Evolutionary conservation across 2,888 invertebrate genomes (phyloP).

Genomic region (Drosophila melanosoma): DNA sequence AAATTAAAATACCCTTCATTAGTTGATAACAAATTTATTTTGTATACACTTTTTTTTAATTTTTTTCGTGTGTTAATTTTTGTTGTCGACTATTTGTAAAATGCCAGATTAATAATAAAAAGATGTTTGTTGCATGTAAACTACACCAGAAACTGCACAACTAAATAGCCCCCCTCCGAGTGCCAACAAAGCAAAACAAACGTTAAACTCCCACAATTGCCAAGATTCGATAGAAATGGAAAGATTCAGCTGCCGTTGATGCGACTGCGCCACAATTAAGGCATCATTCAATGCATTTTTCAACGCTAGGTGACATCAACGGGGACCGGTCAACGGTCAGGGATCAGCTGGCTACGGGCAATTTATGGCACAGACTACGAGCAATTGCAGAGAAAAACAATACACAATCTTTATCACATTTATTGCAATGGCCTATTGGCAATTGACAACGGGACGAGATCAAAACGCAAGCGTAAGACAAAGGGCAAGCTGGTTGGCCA

Average conservation of each 20-base stretch:
- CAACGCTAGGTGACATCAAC: conserved; percentile 44
- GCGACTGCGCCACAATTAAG: conserved; percentile 71
- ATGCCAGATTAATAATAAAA: not conserved
- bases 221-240: conserved; percentile 51
- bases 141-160: conserved; percentile 25
- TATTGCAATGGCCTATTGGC: conserved; percentile 68
- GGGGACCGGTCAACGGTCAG: conserved; percentile 35
- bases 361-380: conserved; percentile 67
- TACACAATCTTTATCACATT: conserved; percentile 75
- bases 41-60: no score
- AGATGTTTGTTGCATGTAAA: conserved; percentile 43
- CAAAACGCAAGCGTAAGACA: conserved; percentile 42
- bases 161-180: conserved; percentile 19
- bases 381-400: conserved; percentile 62
- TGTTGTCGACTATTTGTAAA: not conserved
- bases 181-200: conserved; percentile 35
- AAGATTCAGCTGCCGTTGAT: conserved; percentile 66
- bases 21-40: not conserved
- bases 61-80: not conserved
- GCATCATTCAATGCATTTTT: conserved; percentile 70
- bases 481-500: conserved; percentile 62
- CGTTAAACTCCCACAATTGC: conserved; percentile 69
- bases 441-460: conserved; percentile 63
- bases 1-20: not conserved
- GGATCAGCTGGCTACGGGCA: conserved; percentile 55